A percentile compares a stretch with the other conserved stretches of the same genome.
Evolutionary conservation across 1,140 invertebrate genomes (phyloP).

Genomic region (Camponotus pennsylvanicus): DNA sequence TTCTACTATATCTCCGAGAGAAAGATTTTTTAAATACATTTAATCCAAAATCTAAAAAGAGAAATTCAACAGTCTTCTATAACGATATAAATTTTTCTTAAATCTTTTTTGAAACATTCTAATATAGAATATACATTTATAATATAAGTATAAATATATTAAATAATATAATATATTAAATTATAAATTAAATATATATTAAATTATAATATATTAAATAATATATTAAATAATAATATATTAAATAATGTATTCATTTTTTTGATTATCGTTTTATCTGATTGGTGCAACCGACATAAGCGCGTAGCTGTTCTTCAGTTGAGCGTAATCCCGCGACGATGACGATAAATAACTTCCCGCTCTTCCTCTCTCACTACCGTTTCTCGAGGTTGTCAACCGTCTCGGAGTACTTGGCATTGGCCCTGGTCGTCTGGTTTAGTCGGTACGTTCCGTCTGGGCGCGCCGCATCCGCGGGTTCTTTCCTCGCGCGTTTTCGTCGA

Average conservation of each 20-base stretch:
- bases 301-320: not conserved
- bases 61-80: not conserved
- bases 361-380: conserved; percentile 9
- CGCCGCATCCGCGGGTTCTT: conserved; percentile 10
- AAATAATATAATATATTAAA: no score
- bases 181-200: no score
- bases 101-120: not conserved
- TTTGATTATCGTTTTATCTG: not conserved
- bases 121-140: not conserved
- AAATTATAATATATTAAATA: no score
- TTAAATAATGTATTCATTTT: not conserved
- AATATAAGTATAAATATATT: not conserved
- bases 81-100: not conserved
- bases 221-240: no score
- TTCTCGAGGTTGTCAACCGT: conserved; percentile 66
- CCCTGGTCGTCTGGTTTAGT: conserved; percentile 61
- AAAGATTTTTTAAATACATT: conserved; percentile 2
- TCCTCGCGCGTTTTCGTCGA: conserved; percentile 64
- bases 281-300: not conserved
- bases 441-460: conserved; percentile 52
- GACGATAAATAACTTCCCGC: conserved; percentile 11
- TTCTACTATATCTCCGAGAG: not conserved
- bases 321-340: not conserved
- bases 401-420: conserved; percentile 71
- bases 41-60: not conserved